Evolutionary conservation across 2,888 invertebrate species (phyloP).

Genomic region (Pseudoips prasinana): DNA sequence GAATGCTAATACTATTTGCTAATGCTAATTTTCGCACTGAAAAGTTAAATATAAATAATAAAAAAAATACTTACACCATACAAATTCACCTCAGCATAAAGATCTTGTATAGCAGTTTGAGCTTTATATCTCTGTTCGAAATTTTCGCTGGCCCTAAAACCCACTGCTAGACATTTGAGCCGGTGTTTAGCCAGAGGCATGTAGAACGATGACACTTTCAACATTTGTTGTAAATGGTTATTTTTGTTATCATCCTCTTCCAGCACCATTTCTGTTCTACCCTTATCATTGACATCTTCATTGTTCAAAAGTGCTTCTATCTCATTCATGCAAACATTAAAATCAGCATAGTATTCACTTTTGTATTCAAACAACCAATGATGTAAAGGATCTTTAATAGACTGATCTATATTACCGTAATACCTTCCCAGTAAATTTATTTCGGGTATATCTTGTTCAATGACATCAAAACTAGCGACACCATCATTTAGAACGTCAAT

Average conservation of each 20-base stretch:
- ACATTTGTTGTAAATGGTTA: conserved; percentile 7
- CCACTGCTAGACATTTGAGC: conserved; percentile 28
- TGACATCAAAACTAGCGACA: conserved; percentile 36
- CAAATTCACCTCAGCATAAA: conserved; percentile 39
- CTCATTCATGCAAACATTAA: conserved; percentile 24
- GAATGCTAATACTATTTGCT: too few relatives aligned
- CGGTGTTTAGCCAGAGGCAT: conserved; percentile 28
- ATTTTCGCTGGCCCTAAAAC: conserved; percentile 14
- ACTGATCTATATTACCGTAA: conserved; percentile 23
- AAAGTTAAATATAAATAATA: too few relatives aligned
- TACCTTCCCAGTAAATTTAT: conserved; percentile 26
- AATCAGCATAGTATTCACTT: conserved; percentile 19
- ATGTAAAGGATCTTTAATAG: conserved; percentile 35
- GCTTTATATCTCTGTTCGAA: conserved; percentile 6
- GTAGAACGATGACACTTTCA: conserved; percentile 35
- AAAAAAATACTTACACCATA: conserved; percentile 42
- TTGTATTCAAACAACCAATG: conserved; percentile 54
- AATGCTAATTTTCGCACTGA: too few relatives aligned
- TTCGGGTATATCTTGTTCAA: conserved; percentile 29
- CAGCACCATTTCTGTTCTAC: conserved; percentile 36
- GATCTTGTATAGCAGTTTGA: conserved; percentile 19
- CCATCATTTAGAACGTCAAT: conserved; percentile 47
- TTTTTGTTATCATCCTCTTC: conserved; percentile 40
- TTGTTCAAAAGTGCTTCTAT: conserved; percentile 15
- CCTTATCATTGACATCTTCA: conserved; percentile 33